These are phyloP conservation scores for Drosophila kikkawai DNA, from an alignment of 1,140 invertebrate species.

Conservation along the genomic window DNA sequence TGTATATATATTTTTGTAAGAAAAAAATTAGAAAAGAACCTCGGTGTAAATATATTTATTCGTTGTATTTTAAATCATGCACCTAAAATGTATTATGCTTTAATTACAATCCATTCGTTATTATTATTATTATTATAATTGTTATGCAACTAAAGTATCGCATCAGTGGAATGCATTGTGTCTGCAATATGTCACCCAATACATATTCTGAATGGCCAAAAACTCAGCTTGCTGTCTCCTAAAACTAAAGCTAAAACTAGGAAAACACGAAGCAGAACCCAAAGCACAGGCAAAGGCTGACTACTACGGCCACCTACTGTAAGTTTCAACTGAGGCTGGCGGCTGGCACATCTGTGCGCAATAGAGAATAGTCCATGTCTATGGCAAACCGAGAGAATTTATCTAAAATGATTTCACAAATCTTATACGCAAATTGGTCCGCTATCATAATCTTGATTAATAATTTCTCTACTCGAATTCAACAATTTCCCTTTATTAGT, in stretches of 20 bases:
- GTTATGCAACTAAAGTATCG: slow-evolving; percentile 67
- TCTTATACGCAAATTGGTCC: slow-evolving; percentile 84
- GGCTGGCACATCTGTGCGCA: slow-evolving; percentile 28
- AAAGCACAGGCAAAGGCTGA: slow-evolving; percentile 53
- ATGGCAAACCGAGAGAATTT: slow-evolving; percentile 75
- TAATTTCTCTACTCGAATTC: slow-evolving; percentile 81
- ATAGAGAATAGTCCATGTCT: slow-evolving; percentile 45
- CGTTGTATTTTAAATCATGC: slow-evolving; percentile 82
- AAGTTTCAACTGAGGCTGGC: slow-evolving; percentile 63
- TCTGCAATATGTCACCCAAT: slow-evolving; percentile 41
- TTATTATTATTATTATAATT: slow-evolving; percentile 61
- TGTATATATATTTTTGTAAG: slow-evolving; percentile 77
- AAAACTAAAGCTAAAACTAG: slow-evolving; percentile 73
- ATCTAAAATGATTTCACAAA: slow-evolving; percentile 80
- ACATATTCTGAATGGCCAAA: slow-evolving; percentile 49
- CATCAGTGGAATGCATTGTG: slow-evolving; percentile 41
- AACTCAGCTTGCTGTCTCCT: slow-evolving; percentile 67
- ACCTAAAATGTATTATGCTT: slow-evolving; percentile 61
- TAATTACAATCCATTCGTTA: slow-evolving; percentile 62
- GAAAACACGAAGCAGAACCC: slow-evolving; percentile 61
- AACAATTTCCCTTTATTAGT: slow-evolving; percentile 65
- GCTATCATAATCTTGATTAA: slow-evolving; percentile 82
- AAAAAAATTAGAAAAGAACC: slow-evolving; percentile 72
- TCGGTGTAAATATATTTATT: slow-evolving; percentile 82
- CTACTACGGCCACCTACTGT: slow-evolving; percentile 34